Evolutionary conservation across 64 coral and sea anemone genomes (phyloP).

Genomic region (Catalaphyllia jardinei): DNA sequence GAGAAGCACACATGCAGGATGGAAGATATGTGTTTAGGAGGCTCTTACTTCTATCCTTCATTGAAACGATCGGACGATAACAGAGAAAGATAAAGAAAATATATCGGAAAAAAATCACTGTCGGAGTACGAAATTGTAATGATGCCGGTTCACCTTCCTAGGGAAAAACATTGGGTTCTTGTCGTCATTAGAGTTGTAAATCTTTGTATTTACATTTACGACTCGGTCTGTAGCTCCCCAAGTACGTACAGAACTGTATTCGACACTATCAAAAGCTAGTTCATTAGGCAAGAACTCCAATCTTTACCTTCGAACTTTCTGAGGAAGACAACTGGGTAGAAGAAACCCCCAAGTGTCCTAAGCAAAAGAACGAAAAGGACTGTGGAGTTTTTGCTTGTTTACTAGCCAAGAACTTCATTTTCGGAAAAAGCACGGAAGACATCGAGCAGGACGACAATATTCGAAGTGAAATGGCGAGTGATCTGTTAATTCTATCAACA

Average conservation of each 20-base stretch:
- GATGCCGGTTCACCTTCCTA: neutral
- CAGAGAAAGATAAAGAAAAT: too few relatives aligned
- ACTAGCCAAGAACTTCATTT: neutral
- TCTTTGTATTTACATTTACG: conserved; percentile 15
- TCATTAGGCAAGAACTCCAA: neutral
- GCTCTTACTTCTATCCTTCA: too few relatives aligned
- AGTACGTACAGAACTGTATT: neutral
- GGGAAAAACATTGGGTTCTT: neutral
- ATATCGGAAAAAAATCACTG: neutral
- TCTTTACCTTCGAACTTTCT: neutral
- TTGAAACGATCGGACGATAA: too few relatives aligned
- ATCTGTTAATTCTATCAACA: neutral
- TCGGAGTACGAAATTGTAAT: conserved; percentile 8
- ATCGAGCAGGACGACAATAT: neutral
- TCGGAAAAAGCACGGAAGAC: neutral
- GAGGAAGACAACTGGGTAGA: conserved; percentile 23
- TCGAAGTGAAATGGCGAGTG: neutral
- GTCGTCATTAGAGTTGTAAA: neutral
- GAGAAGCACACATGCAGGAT: neutral
- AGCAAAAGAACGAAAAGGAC: conserved; percentile 11
- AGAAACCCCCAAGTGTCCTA: neutral
- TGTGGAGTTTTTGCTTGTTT: conserved; percentile 32
- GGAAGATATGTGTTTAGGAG: too few relatives aligned
- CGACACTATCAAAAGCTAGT: conserved; percentile 17
- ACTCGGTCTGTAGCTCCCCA: neutral